Percentiles rank a stretch among this genome's conserved stretches.
phyloP scores from a whole-genome alignment of 2,113 vertebrate genomes.

The Clarias macrocephalus region DNA sequence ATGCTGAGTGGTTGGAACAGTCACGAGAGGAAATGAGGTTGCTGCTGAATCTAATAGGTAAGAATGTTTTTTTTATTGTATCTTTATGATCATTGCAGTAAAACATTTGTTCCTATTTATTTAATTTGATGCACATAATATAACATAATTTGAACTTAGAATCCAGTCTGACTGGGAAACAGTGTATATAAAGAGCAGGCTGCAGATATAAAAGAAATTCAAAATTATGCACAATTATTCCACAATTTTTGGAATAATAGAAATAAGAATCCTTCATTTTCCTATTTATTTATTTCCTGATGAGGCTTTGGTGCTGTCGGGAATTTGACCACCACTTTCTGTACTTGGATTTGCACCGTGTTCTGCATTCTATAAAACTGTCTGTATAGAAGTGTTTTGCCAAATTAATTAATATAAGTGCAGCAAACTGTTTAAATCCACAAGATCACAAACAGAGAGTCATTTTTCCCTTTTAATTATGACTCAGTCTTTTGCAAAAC shows the following conservation, averaged over 20 bases:
- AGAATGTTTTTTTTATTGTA: too few relatives aligned
- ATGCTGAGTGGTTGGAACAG: too few relatives aligned
- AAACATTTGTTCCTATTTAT: too few relatives aligned
- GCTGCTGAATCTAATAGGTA: too few relatives aligned
- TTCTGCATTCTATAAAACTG: neutral
- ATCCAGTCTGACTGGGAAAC: neutral
- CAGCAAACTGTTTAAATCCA: neutral
- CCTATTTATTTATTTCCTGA: neutral
- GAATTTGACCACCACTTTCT: neutral
- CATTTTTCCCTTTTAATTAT: neutral
- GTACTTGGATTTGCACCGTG: neutral
- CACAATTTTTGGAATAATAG: neutral
- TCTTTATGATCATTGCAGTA: too few relatives aligned
- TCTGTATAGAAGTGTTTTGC: neutral
- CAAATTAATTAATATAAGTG: neutral
- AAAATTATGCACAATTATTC: neutral
- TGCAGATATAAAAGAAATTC: neutral
- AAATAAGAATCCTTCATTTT: neutral
- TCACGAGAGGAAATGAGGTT: too few relatives aligned
- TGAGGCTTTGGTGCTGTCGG: neutral
- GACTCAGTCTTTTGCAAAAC: neutral
- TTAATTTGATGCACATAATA: too few relatives aligned
- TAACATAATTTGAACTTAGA: neutral
- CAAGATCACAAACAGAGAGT: neutral
- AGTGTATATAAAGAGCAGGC: neutral